Conservation (phyloP, 2,888 invertebrate species). For the Melieria omissa region DNA sequence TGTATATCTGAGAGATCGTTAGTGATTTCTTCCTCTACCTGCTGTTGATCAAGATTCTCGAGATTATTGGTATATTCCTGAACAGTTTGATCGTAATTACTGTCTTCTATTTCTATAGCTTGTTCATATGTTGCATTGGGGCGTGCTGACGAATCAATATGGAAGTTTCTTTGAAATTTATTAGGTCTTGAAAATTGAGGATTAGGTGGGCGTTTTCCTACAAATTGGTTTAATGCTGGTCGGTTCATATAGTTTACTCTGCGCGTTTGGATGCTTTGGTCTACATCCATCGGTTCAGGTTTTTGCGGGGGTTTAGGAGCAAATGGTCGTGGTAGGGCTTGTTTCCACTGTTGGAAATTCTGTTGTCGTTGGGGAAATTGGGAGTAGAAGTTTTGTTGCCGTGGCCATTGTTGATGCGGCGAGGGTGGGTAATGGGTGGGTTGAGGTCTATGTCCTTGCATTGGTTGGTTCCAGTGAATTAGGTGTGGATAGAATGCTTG, state of each 20-base stretch:
- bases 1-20: neutral
- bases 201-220: slow-evolving; percentile 18
- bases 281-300: slow-evolving; percentile 2
- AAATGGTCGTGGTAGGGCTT: slow-evolving; percentile 3
- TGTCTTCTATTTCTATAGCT: neutral
- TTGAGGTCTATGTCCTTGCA: slow-evolving; percentile 4
- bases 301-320: slow-evolving; percentile 1
- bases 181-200: slow-evolving; percentile 10
- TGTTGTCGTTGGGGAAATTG: neutral
- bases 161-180: slow-evolving; percentile 28
- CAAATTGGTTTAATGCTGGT: no score
- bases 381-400: neutral
- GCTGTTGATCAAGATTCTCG: slow-evolving; percentile 17
- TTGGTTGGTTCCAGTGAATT: slow-evolving; percentile 10
- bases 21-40: neutral
- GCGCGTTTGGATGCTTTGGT: slow-evolving; percentile 9
- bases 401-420: slow-evolving; percentile 12
- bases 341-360: neutral
- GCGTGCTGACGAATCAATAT: slow-evolving; percentile 20
- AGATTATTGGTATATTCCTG: neutral
- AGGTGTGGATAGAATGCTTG: slow-evolving; percentile 11
- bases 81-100: neutral
- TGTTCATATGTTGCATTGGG: slow-evolving; percentile 6
- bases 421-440: neutral
- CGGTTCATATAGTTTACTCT: no score